Evolutionary conservation across 2,797 vertebrate genomes (phyloP), one percentile per base, ranked within the genome.

Genomic region (Sebastes vulpes): DNA sequence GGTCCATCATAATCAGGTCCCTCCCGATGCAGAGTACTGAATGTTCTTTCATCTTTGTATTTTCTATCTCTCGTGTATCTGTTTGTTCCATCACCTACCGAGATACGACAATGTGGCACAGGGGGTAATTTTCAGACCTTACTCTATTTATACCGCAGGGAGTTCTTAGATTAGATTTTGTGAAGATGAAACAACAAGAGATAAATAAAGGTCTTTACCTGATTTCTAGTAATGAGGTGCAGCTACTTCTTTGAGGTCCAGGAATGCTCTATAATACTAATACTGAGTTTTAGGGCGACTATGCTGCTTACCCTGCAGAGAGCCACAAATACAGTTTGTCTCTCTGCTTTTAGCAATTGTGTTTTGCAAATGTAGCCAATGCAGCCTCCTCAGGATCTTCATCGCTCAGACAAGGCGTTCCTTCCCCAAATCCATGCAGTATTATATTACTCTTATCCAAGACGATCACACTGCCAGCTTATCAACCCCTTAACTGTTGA

Each of bases 401-500:
- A 32, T 16, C 32, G 32, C 54, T 80, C 71, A 72, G 54, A 67
- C 52, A 28, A 67, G 60, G 18, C 2, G 3, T 81, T 87, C 8
- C 35, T 80, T 76, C 68, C 68, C 32, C 65, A 72, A 89, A 72
- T 74, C 67, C 69, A 57, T 38, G 12, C 32, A 4, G 72, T 69
- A 65, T 65, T 77, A 76, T 60, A 67, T 54, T 46, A 58, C 4
- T 20, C 31, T 72, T 75, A 77, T 84, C 77, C 53, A 64, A 73
- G 72, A 78, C 42, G 26, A 78, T 84, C 75, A 78, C 52, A 73
- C 58, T 77, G 63, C 35, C 59, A 67, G 46, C 23, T 80, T 69
- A 85, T 89, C 66, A 86, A 78, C 14, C 16, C 16, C 26, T 82
- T 72, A 75, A 77, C 72, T 77, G 48, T 79, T 64, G 28, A 86